phyloP scores from a whole-genome alignment of 2,797 vertebrate species.

The Leptatherina wallacei region DNA sequence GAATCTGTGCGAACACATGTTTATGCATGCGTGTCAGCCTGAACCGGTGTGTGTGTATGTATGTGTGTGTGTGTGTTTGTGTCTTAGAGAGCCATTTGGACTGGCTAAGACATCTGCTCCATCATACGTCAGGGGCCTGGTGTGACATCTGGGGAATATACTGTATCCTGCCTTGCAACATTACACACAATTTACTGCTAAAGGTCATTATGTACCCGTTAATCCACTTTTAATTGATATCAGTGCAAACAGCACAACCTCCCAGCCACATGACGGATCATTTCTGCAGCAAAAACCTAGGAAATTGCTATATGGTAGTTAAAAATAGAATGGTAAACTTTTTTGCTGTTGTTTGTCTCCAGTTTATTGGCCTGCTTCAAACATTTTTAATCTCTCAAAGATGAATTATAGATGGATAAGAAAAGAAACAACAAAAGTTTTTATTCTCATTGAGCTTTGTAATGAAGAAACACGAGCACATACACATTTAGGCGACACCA shows the following conservation, averaged over 20 bases:
- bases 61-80: constrained; percentile 68
- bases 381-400: constrained; percentile 24
- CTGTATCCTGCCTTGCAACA: constrained; percentile 91
- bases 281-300: constrained; percentile 78
- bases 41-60: constrained; percentile 46
- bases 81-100: constrained; percentile 86
- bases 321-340: constrained; percentile 74
- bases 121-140: constrained; percentile 89
- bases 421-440: background rate
- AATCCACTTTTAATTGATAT: constrained; percentile 92
- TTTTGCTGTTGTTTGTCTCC: constrained; percentile 42
- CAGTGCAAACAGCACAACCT: constrained; percentile 88
- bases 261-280: constrained; percentile 85
- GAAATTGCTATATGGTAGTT: constrained; percentile 80
- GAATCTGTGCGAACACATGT: constrained; percentile 73
- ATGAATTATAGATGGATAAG: background rate
- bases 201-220: constrained; percentile 91
- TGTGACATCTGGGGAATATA: constrained; percentile 91
- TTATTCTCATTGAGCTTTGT: constrained; percentile 5
- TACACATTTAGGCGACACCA: constrained; percentile 18
- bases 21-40: constrained; percentile 67
- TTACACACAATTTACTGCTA: constrained; percentile 92
- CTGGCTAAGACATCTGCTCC: constrained; percentile 89
- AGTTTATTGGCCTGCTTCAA: constrained; percentile 25
- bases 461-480: background rate